Percentiles rank a stretch among this genome's conserved stretches.
phyloP scores from a whole-genome alignment of 35 echinoderm and acorn worm genomes.

The Apostichopus japonicus region DNA sequence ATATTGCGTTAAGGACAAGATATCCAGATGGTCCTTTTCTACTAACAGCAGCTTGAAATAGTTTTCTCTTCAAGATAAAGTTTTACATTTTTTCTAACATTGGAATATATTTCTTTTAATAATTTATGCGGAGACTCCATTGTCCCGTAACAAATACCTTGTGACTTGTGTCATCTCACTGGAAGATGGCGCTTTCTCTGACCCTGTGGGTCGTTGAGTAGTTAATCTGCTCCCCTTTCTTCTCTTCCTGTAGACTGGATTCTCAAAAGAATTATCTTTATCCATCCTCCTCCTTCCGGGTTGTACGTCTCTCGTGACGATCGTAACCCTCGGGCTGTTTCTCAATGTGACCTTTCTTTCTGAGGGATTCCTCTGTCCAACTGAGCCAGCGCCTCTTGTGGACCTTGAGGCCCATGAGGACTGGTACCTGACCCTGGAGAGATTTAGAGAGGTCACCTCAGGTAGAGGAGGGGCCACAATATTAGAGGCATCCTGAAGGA shows the following conservation, averaged over 20 bases:
- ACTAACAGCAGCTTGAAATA: too few species aligned
- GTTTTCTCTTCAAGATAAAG: too few species aligned
- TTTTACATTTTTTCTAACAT: too few species aligned
- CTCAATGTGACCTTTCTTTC: neutral
- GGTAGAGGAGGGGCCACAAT: neutral
- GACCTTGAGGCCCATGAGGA: neutral
- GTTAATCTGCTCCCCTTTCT: neutral
- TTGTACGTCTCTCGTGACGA: neutral
- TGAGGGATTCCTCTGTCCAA: neutral
- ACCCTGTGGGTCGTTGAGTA: neutral
- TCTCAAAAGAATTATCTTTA: constrained; percentile 9
- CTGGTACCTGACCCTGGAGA: neutral
- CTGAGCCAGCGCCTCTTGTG: neutral
- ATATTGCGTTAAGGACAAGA: too few species aligned
- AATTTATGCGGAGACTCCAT: too few species aligned
- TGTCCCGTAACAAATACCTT: neutral
- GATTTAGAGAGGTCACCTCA: neutral
- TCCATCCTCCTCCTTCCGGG: constrained; percentile 6
- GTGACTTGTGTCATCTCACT: neutral
- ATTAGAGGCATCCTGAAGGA: constrained; percentile 49
- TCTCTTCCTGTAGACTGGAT: neutral
- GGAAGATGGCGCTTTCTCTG: neutral
- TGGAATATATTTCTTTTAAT: too few species aligned
- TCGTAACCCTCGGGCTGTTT: neutral
- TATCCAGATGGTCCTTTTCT: too few species aligned